phyloP scores from a whole-genome alignment of 2,113 vertebrate genomes.

The Cavia aperea region DNA sequence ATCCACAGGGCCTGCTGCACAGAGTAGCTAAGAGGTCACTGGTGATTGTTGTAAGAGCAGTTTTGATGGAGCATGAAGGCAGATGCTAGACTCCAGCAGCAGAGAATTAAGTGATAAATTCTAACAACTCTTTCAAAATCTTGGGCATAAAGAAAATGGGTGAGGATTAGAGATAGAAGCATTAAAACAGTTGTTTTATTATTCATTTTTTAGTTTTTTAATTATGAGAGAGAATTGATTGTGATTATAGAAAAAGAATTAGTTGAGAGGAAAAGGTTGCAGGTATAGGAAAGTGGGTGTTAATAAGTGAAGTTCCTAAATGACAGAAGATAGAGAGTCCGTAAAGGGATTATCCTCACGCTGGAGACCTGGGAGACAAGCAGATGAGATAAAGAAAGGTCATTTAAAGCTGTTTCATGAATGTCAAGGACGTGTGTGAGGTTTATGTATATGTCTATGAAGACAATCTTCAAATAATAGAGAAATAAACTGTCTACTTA shows the following conservation, averaged over 20 bases:
- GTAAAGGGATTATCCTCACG: neutral
- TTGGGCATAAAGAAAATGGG: neutral
- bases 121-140: neutral
- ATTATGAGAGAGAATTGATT: neutral
- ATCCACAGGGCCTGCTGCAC: neutral
- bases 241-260: neutral
- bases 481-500: slow-evolving; percentile 27
- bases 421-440: neutral
- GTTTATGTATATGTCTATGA: neutral
- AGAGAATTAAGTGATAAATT: neutral
- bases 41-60: neutral
- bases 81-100: neutral
- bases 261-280: neutral
- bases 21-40: neutral
- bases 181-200: neutral
- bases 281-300: neutral
- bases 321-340: neutral
- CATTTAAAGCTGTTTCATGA: neutral
- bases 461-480: neutral
- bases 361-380: neutral
- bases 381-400: neutral
- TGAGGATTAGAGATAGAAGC: neutral
- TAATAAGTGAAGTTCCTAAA: neutral
- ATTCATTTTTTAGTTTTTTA: neutral
- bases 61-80: neutral